Evolutionary conservation across 2,797 vertebrate species (phyloP).

Genomic region (Morus bassanus): DNA sequence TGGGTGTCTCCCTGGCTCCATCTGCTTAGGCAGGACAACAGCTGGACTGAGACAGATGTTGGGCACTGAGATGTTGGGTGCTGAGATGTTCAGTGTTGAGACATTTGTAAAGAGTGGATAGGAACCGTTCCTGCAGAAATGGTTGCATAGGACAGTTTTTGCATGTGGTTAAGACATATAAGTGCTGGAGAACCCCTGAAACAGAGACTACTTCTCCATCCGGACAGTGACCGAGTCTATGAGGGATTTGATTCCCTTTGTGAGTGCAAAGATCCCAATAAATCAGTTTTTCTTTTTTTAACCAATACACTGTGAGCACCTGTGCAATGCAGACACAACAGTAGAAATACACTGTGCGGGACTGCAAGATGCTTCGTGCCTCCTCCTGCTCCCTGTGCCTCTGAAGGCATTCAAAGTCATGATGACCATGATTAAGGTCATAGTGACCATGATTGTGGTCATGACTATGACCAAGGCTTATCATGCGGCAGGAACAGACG

Average conservation of each 20-base stretch:
- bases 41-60: neutral
- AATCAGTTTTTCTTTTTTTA: accelerated
- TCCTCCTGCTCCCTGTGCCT: neutral
- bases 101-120: accelerated
- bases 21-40: neutral
- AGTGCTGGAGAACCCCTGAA: neutral
- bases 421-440: too few species aligned
- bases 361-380: neutral
- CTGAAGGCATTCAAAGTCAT: neutral
- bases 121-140: neutral
- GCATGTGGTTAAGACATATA: neutral
- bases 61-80: neutral
- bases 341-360: accelerated
- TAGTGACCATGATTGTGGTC: too few species aligned
- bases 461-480: neutral
- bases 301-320: accelerated
- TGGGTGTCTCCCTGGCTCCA: neutral
- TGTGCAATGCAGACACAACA: accelerated
- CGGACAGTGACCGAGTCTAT: neutral
- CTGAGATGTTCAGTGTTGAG: neutral
- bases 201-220: neutral
- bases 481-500: accelerated
- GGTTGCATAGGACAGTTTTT: accelerated
- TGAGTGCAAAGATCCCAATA: neutral
- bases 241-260: neutral